Evolutionary conservation across 2,888 invertebrate species (phyloP).

Genomic region (Megaustenia siamemsis): DNA sequence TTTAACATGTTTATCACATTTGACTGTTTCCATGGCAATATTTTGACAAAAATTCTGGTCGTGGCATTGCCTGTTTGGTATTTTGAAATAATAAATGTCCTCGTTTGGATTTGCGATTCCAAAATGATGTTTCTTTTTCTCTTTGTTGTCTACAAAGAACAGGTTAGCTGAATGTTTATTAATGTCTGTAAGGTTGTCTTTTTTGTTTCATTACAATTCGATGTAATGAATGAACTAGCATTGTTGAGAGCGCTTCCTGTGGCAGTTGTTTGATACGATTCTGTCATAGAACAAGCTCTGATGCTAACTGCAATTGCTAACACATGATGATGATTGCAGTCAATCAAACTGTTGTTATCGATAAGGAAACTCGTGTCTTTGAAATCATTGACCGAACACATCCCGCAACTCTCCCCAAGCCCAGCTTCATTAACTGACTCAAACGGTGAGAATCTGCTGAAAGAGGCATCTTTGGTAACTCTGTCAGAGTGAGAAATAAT

Average conservation of each 20-base stretch:
- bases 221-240: background rate
- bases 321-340: background rate
- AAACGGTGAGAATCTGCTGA: background rate
- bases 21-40: background rate
- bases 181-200: background rate
- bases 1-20: background rate
- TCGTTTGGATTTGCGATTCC: background rate
- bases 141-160: background rate
- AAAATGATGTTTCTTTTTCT: background rate
- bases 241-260: background rate
- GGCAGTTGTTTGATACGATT: too few species aligned
- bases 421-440: background rate
- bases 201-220: background rate
- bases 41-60: background rate
- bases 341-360: background rate
- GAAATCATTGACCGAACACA: background rate
- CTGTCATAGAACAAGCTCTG: background rate
- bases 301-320: background rate
- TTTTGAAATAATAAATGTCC: too few species aligned
- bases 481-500: background rate
- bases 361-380: constrained; percentile 1
- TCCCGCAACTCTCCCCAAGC: constrained; percentile 9
- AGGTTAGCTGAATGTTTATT: background rate
- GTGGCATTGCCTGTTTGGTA: background rate
- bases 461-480: background rate